Evolutionary conservation across 64 coral and sea anemone species (phyloP).

Genomic region (Acropora tenuis): DNA sequence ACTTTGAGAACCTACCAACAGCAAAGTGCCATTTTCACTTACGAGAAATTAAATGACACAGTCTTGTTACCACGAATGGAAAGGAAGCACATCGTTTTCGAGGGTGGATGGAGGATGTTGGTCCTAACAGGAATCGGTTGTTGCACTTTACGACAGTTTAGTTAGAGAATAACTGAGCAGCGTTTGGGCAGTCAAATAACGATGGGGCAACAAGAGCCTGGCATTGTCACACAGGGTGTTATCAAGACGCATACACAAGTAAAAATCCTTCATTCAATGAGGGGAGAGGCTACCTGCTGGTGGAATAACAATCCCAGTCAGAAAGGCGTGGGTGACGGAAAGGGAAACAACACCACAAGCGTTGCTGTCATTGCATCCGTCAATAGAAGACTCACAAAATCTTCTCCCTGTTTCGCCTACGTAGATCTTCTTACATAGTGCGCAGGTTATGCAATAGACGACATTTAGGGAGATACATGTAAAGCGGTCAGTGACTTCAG

Average conservation of each 20-base stretch:
- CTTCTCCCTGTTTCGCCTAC: too few species aligned
- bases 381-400: neutral
- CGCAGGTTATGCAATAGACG: too few species aligned
- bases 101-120: neutral
- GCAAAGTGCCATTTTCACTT: neutral
- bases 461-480: too few species aligned
- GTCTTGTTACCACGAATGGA: neutral
- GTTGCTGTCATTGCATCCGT: neutral
- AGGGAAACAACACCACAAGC: neutral
- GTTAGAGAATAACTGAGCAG: neutral
- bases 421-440: too few species aligned
- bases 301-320: neutral
- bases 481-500: too few species aligned
- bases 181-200: neutral
- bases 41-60: neutral
- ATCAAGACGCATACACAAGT: conserved; percentile 12
- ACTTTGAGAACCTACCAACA: neutral
- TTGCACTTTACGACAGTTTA: neutral
- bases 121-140: neutral
- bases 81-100: neutral
- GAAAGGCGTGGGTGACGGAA: neutral
- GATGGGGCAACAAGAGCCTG: neutral
- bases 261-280: neutral
- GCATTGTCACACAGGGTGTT: neutral
- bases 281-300: neutral